Percentiles rank a stretch among this genome's conserved stretches.
Conservation (phyloP, 2,797 vertebrate genomes). For the Enteromius radiatus region DNA sequence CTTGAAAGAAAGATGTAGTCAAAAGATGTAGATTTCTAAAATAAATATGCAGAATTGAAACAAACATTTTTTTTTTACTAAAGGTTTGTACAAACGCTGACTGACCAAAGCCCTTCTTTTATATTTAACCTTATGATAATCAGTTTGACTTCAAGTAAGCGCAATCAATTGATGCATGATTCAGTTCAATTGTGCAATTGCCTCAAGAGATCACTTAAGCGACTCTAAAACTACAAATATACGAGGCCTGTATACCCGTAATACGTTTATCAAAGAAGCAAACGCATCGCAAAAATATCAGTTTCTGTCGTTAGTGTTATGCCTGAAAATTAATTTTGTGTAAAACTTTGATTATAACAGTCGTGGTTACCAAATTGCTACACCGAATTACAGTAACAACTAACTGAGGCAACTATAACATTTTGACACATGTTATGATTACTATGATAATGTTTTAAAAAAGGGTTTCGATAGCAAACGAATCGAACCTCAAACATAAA, state of each 20-base stretch:
- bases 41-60: neutral
- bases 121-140: neutral
- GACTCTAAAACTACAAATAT: neutral
- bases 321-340: neutral
- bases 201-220: too few species aligned
- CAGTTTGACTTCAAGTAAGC: neutral
- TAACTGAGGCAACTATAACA: neutral
- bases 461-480: neutral
- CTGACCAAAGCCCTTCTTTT: neutral
- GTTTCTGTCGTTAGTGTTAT: neutral
- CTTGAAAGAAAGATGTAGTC: neutral
- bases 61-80: too few species aligned
- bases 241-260: neutral
- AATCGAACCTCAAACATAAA: neutral
- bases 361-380: neutral
- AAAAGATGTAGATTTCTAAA: neutral
- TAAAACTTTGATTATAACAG: neutral
- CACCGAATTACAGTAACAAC: neutral
- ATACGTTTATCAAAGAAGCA: neutral
- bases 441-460: neutral
- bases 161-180: neutral
- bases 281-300: neutral
- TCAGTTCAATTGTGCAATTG: neutral
- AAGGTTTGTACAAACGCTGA: neutral
- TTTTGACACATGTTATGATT: neutral